These are phyloP conservation scores for Cepphus grylle DNA, from an alignment of 2,113 vertebrate genomes.

Conservation along the genomic window DNA sequence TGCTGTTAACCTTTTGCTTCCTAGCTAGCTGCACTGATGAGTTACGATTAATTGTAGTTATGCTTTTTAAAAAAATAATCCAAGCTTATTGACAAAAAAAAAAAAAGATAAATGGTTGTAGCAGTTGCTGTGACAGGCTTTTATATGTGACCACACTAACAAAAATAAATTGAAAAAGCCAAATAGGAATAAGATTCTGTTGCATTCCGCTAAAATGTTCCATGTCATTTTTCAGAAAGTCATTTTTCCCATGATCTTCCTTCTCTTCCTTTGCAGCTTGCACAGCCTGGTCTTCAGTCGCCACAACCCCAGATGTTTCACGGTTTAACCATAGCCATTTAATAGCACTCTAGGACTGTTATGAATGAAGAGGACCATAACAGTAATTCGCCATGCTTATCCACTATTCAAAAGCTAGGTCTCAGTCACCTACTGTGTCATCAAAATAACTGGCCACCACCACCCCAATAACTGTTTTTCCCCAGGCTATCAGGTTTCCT, in stretches of 20 bases:
- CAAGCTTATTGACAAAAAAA: background rate
- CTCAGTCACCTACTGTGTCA: background rate
- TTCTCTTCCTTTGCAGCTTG: background rate
- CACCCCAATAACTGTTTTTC: background rate
- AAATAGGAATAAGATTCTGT: background rate
- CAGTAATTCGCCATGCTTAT: background rate
- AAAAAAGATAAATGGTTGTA: background rate
- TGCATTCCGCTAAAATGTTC: background rate
- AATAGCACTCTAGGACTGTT: background rate
- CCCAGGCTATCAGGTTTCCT: background rate
- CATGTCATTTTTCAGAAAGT: background rate
- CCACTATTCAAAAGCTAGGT: background rate
- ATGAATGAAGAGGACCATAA: background rate
- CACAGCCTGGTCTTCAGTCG: background rate
- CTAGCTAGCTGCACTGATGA: constrained; percentile 8
- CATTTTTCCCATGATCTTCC: background rate
- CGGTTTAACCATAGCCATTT: background rate
- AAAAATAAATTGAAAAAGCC: background rate
- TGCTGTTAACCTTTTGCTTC: constrained; percentile 53
- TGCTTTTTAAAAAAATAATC: background rate
- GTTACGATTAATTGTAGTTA: background rate
- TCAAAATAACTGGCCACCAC: background rate
- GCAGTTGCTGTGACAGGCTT: background rate
- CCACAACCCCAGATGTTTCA: background rate
- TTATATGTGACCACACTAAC: background rate